phyloP scores from a whole-genome alignment of 2,113 vertebrate species.

The Anseranas semipalmata region DNA sequence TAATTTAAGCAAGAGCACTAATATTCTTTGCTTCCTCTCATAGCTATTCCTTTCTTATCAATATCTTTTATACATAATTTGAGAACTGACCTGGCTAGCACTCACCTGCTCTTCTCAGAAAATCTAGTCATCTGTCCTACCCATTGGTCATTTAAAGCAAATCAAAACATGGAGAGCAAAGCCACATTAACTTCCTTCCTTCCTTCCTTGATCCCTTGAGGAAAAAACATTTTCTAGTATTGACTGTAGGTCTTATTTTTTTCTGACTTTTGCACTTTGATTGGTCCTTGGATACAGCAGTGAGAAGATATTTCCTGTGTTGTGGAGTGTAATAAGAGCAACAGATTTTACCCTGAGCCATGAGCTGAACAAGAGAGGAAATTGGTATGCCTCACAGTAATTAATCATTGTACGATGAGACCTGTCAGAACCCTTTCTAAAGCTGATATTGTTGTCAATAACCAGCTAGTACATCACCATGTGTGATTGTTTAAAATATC shows the following conservation, averaged over 20 bases:
- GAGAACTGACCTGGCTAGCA: not conserved
- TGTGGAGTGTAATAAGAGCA: conserved; percentile 81
- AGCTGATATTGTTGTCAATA: conserved; percentile 91
- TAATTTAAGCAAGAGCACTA: not conserved
- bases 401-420: conserved; percentile 93
- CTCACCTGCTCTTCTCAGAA: not conserved
- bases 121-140: not conserved
- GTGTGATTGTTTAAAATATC: conserved; percentile 92
- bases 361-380: conserved; percentile 86
- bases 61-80: not conserved
- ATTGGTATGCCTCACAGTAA: conserved; percentile 88
- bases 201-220: not conserved
- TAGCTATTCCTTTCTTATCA: not conserved
- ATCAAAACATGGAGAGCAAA: not conserved
- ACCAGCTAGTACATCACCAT: conserved; percentile 80
- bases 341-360: conserved; percentile 79
- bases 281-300: conserved; percentile 69
- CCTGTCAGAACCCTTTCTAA: conserved; percentile 91
- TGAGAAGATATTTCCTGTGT: conserved; percentile 80
- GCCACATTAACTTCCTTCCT: not conserved
- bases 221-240: not conserved
- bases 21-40: not conserved
- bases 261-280: conserved; percentile 62
- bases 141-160: not conserved
- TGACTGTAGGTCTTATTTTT: conserved; percentile 59